Evolutionary conservation across 2,888 invertebrate genomes (phyloP).

Genomic region (Eledona agricola): DNA sequence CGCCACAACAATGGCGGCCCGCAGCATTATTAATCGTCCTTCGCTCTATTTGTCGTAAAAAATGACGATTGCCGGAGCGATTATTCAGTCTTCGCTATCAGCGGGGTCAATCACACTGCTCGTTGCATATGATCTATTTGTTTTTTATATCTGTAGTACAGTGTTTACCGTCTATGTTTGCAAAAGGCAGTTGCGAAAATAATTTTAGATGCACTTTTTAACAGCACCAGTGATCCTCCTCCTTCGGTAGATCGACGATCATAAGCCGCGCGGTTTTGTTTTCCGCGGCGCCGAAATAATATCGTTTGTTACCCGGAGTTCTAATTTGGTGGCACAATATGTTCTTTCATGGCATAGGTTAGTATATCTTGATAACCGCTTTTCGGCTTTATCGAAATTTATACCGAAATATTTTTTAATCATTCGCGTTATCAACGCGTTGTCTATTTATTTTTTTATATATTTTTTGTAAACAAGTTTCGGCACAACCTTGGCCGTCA

Average conservation of each 20-base stretch:
- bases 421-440: conserved; percentile 5
- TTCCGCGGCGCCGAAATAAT: background rate
- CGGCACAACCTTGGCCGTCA: conserved; percentile 26
- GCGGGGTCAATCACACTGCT: conserved; percentile 57
- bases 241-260: too few relatives aligned
- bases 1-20: conserved; percentile 10
- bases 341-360: conserved; percentile 49
- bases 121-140: conserved; percentile 58
- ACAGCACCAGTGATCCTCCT: too few relatives aligned
- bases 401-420: conserved; percentile 27
- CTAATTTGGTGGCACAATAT: conserved; percentile 33
- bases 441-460: too few relatives aligned
- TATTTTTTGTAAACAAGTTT: conserved; percentile 30
- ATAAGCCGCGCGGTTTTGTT: conserved; percentile 10
- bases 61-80: conserved; percentile 44
- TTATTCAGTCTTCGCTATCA: conserved; percentile 48
- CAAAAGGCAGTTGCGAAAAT: conserved; percentile 55
- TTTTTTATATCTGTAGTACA: conserved; percentile 56
- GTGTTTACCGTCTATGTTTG: conserved; percentile 58
- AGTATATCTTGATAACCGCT: conserved; percentile 43
- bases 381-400: conserved; percentile 31
- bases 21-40: conserved; percentile 32
- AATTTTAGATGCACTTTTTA: conserved; percentile 42
- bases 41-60: conserved; percentile 41
- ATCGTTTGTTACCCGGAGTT: background rate